Conservation (phyloP, 2,888 invertebrate genomes). For the Scaptomyza flava region DNA sequence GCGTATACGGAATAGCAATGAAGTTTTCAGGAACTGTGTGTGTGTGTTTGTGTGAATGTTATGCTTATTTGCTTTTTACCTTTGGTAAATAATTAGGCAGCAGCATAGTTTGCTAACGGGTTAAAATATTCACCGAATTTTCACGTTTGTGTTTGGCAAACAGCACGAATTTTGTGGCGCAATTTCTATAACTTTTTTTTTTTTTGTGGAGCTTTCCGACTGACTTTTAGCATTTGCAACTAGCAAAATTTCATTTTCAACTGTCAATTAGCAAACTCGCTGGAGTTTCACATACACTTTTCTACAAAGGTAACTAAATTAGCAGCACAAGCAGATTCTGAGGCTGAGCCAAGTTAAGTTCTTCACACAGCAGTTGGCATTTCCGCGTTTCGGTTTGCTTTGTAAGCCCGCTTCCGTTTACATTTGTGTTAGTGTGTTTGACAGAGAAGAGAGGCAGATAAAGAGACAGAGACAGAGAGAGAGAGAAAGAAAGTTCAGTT, state of each 20-base stretch:
- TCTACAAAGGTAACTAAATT: neutral
- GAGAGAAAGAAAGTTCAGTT: constrained; percentile 56
- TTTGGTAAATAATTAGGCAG: constrained; percentile 41
- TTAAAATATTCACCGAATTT: constrained; percentile 17
- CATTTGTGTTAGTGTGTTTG: constrained; percentile 36
- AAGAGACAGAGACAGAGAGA: constrained; percentile 30
- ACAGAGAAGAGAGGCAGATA: constrained; percentile 25
- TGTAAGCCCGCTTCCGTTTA: constrained; percentile 60
- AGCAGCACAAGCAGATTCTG: neutral
- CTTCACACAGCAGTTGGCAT: constrained; percentile 56
- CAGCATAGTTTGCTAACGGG: constrained; percentile 36
- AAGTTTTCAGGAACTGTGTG: constrained; percentile 11
- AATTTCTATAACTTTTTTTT: constrained; percentile 30
- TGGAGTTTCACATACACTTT: constrained; percentile 40
- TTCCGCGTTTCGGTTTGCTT: constrained; percentile 70
- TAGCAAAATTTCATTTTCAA: constrained; percentile 18
- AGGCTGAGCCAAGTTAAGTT: constrained; percentile 30
- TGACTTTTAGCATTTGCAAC: constrained; percentile 55
- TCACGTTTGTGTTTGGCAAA: constrained; percentile 41
- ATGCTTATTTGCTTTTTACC: constrained; percentile 29
- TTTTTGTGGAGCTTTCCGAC: constrained; percentile 28
- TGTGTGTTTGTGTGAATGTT: neutral
- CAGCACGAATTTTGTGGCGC: constrained; percentile 17
- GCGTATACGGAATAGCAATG: constrained; percentile 38
- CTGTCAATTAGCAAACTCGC: constrained; percentile 22